These are phyloP conservation scores for Drosophila aff. DNA, from an alignment of 1,140 invertebrate genomes.

Conservation along the genomic window DNA sequence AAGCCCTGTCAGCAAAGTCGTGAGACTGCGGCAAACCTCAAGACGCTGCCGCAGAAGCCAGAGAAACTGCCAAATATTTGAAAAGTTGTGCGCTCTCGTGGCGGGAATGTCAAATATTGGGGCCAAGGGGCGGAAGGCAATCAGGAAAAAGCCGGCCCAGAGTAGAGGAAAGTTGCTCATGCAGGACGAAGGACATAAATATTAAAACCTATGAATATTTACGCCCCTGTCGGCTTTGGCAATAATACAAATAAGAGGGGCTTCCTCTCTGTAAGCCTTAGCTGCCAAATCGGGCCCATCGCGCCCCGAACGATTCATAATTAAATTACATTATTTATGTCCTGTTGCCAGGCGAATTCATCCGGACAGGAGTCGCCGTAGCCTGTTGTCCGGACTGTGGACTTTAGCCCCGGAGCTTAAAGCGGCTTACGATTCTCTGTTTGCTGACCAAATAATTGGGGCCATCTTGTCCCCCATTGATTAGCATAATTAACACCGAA, in stretches of 20 bases:
- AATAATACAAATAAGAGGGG: constrained; percentile 44
- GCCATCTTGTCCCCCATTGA: constrained; percentile 48
- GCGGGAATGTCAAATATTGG: constrained; percentile 58
- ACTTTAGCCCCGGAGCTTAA: constrained; percentile 60
- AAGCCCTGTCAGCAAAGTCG: constrained; percentile 29
- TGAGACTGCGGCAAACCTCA: constrained; percentile 64
- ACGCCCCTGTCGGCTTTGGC: constrained; percentile 61
- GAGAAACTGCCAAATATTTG: constrained; percentile 77
- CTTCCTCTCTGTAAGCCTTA: constrained; percentile 21
- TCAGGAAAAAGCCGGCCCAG: constrained; percentile 37
- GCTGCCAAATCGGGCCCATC: constrained; percentile 34
- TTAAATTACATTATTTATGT: constrained; percentile 82
- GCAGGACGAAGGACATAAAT: constrained; percentile 52
- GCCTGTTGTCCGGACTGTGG: constrained; percentile 20
- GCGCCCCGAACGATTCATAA: constrained; percentile 62
- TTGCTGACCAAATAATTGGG: constrained; percentile 74
- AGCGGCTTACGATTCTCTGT: constrained; percentile 68
- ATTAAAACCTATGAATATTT: constrained; percentile 71
- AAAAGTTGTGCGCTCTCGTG: constrained; percentile 62
- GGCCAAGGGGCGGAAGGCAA: constrained; percentile 29
- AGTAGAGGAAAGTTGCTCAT: constrained; percentile 40
- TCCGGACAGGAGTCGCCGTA: constrained; percentile 44
- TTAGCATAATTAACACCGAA: constrained; percentile 57
- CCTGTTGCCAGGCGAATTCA: constrained; percentile 49
- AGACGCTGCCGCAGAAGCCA: constrained; percentile 65